Evolutionary conservation across 2,888 invertebrate genomes (phyloP).

Genomic region (Ormyrus nitidulus): DNA sequence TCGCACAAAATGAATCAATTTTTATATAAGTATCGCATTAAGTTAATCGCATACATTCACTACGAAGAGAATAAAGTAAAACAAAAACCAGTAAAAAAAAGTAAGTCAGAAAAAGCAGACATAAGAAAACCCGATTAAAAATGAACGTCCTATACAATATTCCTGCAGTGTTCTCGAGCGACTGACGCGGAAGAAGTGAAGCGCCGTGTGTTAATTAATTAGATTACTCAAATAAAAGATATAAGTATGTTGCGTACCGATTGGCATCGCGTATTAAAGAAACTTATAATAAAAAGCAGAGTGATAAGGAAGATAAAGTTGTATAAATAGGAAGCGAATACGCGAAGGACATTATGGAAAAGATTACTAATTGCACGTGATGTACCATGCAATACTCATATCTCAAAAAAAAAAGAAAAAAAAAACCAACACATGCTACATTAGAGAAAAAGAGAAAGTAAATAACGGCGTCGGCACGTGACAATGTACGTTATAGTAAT

Average conservation of each 20-base stretch:
- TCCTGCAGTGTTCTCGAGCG: constrained; percentile 16
- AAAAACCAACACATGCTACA: constrained; percentile 58
- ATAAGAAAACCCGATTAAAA: constrained; percentile 28
- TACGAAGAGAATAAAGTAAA: constrained; percentile 14
- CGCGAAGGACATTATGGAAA: constrained; percentile 44
- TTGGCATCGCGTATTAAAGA: constrained; percentile 9
- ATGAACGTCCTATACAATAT: constrained; percentile 40
- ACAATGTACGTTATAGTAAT: constrained; percentile 62
- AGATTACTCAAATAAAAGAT: constrained; percentile 1
- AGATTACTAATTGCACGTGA: constrained; percentile 58
- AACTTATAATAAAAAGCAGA: neutral
- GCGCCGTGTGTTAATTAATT: constrained; percentile 6
- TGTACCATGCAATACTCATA: constrained; percentile 62
- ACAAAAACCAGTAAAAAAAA: neutral
- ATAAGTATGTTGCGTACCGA: constrained; percentile 14
- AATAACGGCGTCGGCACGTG: constrained; percentile 57
- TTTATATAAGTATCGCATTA: constrained; percentile 14
- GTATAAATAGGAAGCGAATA: constrained; percentile 19
- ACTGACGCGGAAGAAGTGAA: constrained; percentile 1
- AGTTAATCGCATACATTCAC: constrained; percentile 12
- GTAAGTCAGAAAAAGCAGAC: neutral
- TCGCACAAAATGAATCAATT: constrained; percentile 29
- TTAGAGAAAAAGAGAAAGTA: constrained; percentile 56
- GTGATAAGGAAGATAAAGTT: neutral
- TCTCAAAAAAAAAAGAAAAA: constrained; percentile 57